A percentile compares a stretch with the other conserved stretches of the same genome.
These are phyloP conservation scores for Falco punctatus DNA, from an alignment of 2,113 vertebrate genomes.

Conservation along the genomic window DNA sequence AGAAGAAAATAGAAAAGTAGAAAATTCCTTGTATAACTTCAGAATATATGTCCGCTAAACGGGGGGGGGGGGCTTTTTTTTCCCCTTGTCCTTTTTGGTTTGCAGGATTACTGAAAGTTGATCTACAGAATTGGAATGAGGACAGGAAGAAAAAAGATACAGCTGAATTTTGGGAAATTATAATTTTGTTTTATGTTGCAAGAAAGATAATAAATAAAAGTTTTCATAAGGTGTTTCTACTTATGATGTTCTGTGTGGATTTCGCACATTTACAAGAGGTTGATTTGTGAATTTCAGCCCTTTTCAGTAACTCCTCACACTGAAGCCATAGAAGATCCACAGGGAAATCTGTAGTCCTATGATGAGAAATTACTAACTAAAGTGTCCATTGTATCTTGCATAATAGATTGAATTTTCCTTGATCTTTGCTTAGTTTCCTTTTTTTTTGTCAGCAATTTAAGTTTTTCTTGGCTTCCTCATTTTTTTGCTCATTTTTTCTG, in stretches of 20 bases:
- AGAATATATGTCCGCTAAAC: not conserved
- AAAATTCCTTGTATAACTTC: not conserved
- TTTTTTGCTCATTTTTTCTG: not conserved
- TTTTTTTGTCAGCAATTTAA: not conserved
- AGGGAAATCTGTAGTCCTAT: not conserved
- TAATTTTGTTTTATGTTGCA: not conserved
- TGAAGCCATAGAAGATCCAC: not conserved
- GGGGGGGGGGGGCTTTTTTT: not conserved
- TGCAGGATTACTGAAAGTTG: not conserved
- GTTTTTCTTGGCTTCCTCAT: not conserved
- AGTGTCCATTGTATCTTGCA: not conserved
- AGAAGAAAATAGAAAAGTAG: not conserved
- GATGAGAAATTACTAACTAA: not conserved
- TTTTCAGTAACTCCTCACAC: not conserved
- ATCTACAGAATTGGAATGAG: not conserved
- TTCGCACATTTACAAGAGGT: not conserved
- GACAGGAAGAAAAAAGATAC: not conserved
- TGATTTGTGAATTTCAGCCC: not conserved
- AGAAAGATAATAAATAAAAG: not conserved
- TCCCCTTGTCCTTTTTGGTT: not conserved
- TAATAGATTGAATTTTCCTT: not conserved
- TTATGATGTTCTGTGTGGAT: not conserved
- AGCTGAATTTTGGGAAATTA: not conserved
- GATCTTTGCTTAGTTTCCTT: not conserved
- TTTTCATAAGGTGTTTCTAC: not conserved